Percentiles rank a stretch among this genome's conserved stretches.
phyloP scores from a whole-genome alignment of 2,113 vertebrate genomes.

The Oreochromis spilurus region DNA sequence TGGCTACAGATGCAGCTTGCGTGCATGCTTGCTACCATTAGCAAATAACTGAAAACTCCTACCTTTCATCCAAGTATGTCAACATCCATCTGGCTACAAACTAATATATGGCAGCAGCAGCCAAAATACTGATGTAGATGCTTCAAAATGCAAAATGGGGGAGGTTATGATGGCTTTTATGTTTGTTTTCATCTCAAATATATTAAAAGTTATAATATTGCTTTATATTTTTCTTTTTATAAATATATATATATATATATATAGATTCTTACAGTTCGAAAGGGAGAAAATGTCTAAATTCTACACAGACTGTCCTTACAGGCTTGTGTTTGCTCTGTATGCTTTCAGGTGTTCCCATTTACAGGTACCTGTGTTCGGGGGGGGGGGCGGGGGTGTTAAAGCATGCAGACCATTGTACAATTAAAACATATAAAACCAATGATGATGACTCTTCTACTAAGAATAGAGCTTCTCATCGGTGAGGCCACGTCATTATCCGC shows the following conservation, averaged over 20 bases:
- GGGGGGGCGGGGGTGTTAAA: background rate
- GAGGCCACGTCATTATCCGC: fast-evolving
- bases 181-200: background rate
- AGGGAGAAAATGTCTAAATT: background rate
- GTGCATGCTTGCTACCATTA: background rate
- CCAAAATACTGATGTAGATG: background rate
- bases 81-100: background rate
- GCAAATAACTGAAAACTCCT: background rate
- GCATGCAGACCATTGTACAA: fast-evolving
- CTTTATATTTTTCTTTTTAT: background rate
- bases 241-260: no score
- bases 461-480: background rate
- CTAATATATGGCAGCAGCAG: background rate
- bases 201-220: background rate
- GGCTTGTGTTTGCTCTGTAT: background rate
- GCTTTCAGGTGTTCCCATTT: fast-evolving
- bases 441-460: background rate
- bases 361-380: fast-evolving
- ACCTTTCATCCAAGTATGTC: background rate
- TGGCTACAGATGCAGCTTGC: background rate
- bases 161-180: background rate
- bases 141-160: fast-evolving
- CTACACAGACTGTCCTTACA: background rate
- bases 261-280: background rate
- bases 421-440: background rate